Percentiles rank a stretch among this genome's conserved stretches.
Evolutionary conservation across 2,888 invertebrate genomes (phyloP).

Genomic region (Caenorhabditis doughertyi): DNA sequence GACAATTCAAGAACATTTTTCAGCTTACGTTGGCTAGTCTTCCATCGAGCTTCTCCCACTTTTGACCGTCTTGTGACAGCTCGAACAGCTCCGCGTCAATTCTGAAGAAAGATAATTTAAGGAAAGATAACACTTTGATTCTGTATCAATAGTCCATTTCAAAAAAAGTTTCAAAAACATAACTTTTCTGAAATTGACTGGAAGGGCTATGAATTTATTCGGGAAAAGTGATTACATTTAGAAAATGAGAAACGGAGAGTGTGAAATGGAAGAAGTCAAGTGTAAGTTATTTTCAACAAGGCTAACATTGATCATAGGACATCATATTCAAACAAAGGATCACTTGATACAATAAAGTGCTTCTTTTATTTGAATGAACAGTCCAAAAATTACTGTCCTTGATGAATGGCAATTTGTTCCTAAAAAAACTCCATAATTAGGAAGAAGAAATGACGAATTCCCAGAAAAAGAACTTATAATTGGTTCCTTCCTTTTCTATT

Average conservation of each 20-base stretch:
- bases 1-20: not conserved
- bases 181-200: no score
- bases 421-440: constrained; percentile 9
- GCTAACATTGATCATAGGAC: constrained; percentile 7
- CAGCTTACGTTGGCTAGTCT: constrained; percentile 46
- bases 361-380: not conserved
- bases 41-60: constrained; percentile 59
- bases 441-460: not conserved
- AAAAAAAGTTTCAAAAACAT: no score
- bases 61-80: constrained; percentile 62
- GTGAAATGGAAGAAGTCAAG: constrained; percentile 17
- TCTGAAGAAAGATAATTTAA: constrained; percentile 58
- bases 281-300: constrained; percentile 13
- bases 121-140: no score
- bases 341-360: constrained; percentile 21
- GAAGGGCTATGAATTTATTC: not conserved
- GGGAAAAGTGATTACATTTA: not conserved
- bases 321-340: constrained; percentile 30
- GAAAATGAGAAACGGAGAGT: not conserved
- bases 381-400: constrained; percentile 3
- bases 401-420: constrained; percentile 19
- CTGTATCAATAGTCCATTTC: no score
- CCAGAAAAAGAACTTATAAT: constrained; percentile 13
- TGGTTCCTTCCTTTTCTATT: not conserved
- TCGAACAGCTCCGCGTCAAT: constrained; percentile 66